Conservation (phyloP, 2,888 invertebrate genomes). For the Tanytarsus gracilentus region DNA sequence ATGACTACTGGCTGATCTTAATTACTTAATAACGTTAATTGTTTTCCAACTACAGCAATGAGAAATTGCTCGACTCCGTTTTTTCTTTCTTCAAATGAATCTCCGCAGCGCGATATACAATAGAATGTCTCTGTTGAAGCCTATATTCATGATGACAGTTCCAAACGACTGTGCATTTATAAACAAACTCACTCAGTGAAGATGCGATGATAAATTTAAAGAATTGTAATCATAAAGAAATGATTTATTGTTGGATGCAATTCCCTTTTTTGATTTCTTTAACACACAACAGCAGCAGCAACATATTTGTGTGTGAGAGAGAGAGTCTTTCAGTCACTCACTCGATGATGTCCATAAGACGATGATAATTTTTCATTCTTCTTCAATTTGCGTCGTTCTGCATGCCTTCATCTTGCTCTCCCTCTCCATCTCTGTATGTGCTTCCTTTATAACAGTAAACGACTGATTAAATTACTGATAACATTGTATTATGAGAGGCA, state of each 20-base stretch:
- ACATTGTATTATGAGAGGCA: too few species aligned
- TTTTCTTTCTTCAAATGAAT: neutral
- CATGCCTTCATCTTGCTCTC: neutral
- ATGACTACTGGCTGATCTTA: slow-evolving; percentile 13
- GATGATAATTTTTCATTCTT: slow-evolving; percentile 15
- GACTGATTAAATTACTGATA: too few species aligned
- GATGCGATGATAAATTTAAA: neutral
- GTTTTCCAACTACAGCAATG: slow-evolving; percentile 1
- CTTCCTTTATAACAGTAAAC: too few species aligned
- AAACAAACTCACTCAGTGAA: neutral
- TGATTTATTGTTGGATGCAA: slow-evolving; percentile 8
- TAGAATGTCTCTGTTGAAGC: slow-evolving; percentile 1
- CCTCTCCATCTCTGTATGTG: neutral
- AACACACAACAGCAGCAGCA: neutral
- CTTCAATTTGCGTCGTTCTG: neutral
- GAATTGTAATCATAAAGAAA: slow-evolving; percentile 5
- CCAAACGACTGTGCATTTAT: neutral
- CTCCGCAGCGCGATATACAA: neutral
- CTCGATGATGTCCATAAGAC: slow-evolving; percentile 2
- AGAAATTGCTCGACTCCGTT: neutral
- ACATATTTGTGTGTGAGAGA: neutral
- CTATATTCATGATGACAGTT: neutral
- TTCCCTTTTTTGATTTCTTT: slow-evolving; percentile 8
- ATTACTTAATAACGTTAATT: slow-evolving; percentile 28
- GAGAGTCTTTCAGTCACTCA: neutral